A percentile compares a stretch with the other conserved stretches of the same genome.
Conservation (phyloP, 2,797 vertebrate species). For the Cetoscarus ocellatus region DNA sequence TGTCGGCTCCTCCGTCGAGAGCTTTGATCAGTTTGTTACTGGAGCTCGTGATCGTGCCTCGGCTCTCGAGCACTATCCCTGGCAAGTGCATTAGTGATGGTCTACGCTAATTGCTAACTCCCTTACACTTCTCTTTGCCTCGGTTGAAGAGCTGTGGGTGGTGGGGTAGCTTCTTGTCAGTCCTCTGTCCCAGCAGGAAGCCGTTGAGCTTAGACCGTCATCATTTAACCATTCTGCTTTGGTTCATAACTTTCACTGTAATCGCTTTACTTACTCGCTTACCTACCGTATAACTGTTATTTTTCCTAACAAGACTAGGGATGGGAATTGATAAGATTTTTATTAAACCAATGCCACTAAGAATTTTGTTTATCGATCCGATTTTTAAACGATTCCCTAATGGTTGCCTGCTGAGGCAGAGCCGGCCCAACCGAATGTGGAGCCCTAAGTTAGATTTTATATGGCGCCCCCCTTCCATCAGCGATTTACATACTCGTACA, state of each 20-base stretch:
- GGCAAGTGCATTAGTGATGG: constrained; percentile 45
- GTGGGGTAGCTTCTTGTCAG: constrained; percentile 47
- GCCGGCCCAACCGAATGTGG: too few species aligned
- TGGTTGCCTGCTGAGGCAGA: too few species aligned
- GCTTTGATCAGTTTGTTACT: constrained; percentile 75
- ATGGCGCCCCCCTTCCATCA: too few species aligned
- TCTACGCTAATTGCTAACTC: constrained; percentile 59
- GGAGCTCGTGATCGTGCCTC: constrained; percentile 28
- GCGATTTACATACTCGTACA: too few species aligned
- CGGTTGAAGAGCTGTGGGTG: constrained; percentile 48
- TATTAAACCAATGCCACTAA: too few species aligned
- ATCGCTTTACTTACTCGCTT: constrained; percentile 7
- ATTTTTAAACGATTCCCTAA: too few species aligned
- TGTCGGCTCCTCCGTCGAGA: constrained; percentile 41
- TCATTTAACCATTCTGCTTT: constrained; percentile 19
- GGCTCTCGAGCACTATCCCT: constrained; percentile 24
- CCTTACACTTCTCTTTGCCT: constrained; percentile 31
- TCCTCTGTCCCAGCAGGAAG: constrained; percentile 41
- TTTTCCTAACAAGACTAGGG: too few species aligned
- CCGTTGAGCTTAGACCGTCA: constrained; percentile 26
- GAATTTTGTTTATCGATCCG: too few species aligned
- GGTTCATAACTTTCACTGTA: constrained; percentile 28
- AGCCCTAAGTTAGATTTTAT: background rate
- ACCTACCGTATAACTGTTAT: too few species aligned
- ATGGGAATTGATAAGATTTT: too few species aligned